Base-by-base conservation (phyloP, 1,140 invertebrate species). In the Orussus abietinus region DNA sequence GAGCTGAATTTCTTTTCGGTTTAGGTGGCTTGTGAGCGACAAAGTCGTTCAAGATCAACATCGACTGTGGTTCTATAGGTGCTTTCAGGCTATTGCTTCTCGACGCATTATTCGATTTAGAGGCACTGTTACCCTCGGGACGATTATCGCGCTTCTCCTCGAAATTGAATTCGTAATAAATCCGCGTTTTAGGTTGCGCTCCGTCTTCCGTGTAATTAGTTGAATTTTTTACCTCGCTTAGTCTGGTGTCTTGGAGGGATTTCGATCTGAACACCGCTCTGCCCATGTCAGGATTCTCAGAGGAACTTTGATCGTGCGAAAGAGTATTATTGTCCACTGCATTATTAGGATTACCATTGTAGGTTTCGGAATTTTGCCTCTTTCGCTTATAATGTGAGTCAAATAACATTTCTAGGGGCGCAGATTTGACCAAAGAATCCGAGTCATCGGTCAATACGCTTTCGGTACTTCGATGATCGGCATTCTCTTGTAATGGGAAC, bases 381-480 rank as follows among this genome's bases (percentile, higher is more conserved):
- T 62, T 62, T 0, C 69, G 44, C 22, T 65, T 66, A 30, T 72
- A 67, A 30, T 72, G 66, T 0, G 59, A 59, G 51, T 80, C 78
- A 38, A 84, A 84, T 2, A 85, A 59, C 65, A 81, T 80, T 65
- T 86, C 85, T 15, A 87, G 60, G 0, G 84, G 85, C 1, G 84
- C 85, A 26, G 83, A 85, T 62, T 86, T 86, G 7, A 84, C 85
- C 49, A 81, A 76, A 0, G 65, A 70, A 21, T 74, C 72, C 0
- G 70, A 75, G 29, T 68, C 72, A 38, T 76, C 75, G 0, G 73
- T 75, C 5, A 76, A 39, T 15, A 75, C 60, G 47, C 75, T 75
- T 13, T 75, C 75, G 0, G 72, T 75, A 32, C 74, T 76, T 26
- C 59, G 51, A 19, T 69, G 61, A 45, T 63, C 59, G 1, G 49